phyloP scores from a whole-genome alignment of 2,888 invertebrate species.

The Scaptomyza polygonia region DNA sequence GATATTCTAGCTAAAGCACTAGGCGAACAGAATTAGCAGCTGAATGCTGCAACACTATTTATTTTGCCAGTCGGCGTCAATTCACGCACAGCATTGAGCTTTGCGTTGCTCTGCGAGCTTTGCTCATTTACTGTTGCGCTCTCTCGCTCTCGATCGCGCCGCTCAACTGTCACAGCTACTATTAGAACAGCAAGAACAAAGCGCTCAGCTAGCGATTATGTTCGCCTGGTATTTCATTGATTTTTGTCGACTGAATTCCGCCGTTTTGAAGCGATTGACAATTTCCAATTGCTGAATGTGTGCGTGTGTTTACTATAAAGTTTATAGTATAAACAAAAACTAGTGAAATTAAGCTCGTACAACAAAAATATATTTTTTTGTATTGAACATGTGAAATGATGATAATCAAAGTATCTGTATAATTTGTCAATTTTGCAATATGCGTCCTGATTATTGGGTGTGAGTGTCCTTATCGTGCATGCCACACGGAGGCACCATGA shows the following conservation, averaged over 20 bases:
- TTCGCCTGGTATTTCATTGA: background rate
- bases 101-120: background rate
- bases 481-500: slow-evolving; percentile 35
- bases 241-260: background rate
- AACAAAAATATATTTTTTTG: background rate
- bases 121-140: background rate
- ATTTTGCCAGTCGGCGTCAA: background rate
- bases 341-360: background rate
- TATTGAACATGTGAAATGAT: background rate
- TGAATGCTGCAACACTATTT: background rate
- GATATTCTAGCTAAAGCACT: background rate
- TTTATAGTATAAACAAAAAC: no score
- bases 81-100: background rate
- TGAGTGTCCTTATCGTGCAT: slow-evolving; percentile 8
- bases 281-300: no score
- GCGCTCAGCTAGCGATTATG: background rate
- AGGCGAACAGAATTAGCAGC: background rate
- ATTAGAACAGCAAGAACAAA: background rate
- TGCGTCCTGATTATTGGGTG: slow-evolving; percentile 3
- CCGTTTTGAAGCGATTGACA: background rate
- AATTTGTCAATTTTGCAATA: background rate
- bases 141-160: background rate
- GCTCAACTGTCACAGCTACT: no score
- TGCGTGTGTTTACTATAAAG: no score
- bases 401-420: background rate